Base-by-base conservation (phyloP, 1,140 invertebrate genomes). In the Anastatus disparis region DNA sequence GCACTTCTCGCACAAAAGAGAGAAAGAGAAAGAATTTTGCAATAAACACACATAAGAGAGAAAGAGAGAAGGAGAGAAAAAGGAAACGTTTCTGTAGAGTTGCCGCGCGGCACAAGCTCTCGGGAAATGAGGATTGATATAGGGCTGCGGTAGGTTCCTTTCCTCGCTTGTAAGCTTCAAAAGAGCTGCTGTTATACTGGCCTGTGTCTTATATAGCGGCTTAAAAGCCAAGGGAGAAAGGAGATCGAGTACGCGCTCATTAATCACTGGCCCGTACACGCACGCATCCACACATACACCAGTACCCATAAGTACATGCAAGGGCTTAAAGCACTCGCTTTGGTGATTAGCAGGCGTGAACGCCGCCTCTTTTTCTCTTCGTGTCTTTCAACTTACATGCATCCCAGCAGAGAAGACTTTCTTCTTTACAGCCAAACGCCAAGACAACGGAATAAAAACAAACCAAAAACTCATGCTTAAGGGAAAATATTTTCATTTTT, bases 81-180 rank as follows among this genome's bases (percentile, higher is more conserved):
- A 1, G 9, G 13, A 4, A 52, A 35, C 31, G 4, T 35, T 35
- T 35, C 10, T 6, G 26, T 13, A 22, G 13, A 27, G 71, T 44
- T 73, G 72, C 74, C 75, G 75, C 75, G 70, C n/a, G n/a, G n/a
- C 74, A 72, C 70, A 70, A 69, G 71, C 72, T 68, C 70, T 73
- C 70, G 77, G 74, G 74, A 81, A 81, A 78, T 76, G 70, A 77
- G 75, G 76, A 81, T 80, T 77, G 78, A 81, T 79, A 76, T 74
- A 74, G 76, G 72, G 70, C 78, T 80, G 78, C 79, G 78, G 79
- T 81, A 79, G 78, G 76, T 81, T 79, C 20, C 15, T n/a, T n/a
- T 72, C 73, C 76, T 77, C 75, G 77, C 75, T n/a, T n/a, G n/a
- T n/a, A n/a, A n/a, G n/a, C n/a, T n/a, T n/a, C n/a, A n/a, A n/a